Evolutionary conservation across 2,888 invertebrate species (phyloP).

Genomic region (Resseliella maxima): DNA sequence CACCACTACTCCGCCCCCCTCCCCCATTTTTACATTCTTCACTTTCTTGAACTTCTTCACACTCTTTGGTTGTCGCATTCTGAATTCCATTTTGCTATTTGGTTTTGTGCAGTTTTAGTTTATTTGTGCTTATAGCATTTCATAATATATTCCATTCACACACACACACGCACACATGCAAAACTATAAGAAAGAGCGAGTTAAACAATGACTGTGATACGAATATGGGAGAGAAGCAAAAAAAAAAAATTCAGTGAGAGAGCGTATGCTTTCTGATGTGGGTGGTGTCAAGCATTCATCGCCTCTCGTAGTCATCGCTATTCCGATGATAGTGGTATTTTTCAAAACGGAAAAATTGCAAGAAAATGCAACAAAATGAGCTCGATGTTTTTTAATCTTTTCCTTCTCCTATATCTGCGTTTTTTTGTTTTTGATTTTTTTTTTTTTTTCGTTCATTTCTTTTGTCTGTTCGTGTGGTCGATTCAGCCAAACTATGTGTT

Average conservation of each 20-base stretch:
- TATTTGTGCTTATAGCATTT: constrained; percentile 26
- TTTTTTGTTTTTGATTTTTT: background rate
- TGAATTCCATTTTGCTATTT: constrained; percentile 35
- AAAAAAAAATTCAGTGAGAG: background rate
- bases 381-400: too few species aligned
- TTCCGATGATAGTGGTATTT: constrained; percentile 19
- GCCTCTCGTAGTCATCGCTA: background rate
- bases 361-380: constrained; percentile 20
- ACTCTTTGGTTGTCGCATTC: background rate
- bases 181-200: too few species aligned
- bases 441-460: background rate
- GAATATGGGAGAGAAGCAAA: background rate
- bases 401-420: background rate
- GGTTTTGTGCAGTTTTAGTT: constrained; percentile 24
- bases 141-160: background rate
- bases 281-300: constrained; percentile 28
- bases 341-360: background rate
- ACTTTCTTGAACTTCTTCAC: background rate
- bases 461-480: too few species aligned
- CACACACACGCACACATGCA: too few species aligned
- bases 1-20: too few species aligned
- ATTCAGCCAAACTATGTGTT: too few species aligned
- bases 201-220: background rate
- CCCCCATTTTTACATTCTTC: too few species aligned
- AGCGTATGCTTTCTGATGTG: constrained; percentile 15